Evolutionary conservation across 92 coral and sea anemone species (phyloP).

Genomic region (Epizoanthus stellaris): DNA sequence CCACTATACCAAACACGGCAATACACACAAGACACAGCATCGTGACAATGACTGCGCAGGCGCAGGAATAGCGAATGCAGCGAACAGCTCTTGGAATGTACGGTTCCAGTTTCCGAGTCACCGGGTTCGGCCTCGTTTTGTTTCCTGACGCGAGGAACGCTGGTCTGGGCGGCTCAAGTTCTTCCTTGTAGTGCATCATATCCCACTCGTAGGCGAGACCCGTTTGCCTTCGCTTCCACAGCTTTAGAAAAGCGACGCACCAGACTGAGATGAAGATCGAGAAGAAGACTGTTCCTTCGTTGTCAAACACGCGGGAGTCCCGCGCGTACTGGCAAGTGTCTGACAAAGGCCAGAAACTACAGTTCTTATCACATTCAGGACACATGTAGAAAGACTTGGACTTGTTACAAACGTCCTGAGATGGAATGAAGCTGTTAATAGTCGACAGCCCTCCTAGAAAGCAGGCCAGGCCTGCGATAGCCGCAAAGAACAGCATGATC

Average conservation of each 20-base stretch:
- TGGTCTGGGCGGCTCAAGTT: constrained; percentile 68
- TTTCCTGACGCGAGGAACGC: constrained; percentile 54
- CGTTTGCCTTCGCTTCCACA: constrained; percentile 63
- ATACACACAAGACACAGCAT: constrained; percentile 58
- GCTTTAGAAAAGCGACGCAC: constrained; percentile 58
- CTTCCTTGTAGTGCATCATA: constrained; percentile 56
- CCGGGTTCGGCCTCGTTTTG: constrained; percentile 53
- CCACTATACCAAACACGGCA: constrained; percentile 54
- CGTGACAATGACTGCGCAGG: constrained; percentile 36
- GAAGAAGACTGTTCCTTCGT: constrained; percentile 65
- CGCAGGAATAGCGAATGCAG: constrained; percentile 41
- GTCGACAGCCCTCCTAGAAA: constrained; percentile 49
- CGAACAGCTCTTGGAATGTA: constrained; percentile 52
- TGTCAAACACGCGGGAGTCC: constrained; percentile 56
- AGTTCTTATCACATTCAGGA: constrained; percentile 62
- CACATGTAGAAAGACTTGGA: constrained; percentile 58
- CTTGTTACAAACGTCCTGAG: constrained; percentile 54
- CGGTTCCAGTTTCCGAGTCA: constrained; percentile 62
- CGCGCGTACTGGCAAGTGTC: constrained; percentile 55
- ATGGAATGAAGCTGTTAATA: constrained; percentile 34
- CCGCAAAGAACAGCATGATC: constrained; percentile 56
- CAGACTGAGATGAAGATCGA: constrained; percentile 66
- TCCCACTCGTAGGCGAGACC: constrained; percentile 69
- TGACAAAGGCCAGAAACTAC: constrained; percentile 60
- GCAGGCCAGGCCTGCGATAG: constrained; percentile 62